Base-by-base conservation (phyloP, 2,888 invertebrate genomes). In the Dicyrtomina minuta region DNA sequence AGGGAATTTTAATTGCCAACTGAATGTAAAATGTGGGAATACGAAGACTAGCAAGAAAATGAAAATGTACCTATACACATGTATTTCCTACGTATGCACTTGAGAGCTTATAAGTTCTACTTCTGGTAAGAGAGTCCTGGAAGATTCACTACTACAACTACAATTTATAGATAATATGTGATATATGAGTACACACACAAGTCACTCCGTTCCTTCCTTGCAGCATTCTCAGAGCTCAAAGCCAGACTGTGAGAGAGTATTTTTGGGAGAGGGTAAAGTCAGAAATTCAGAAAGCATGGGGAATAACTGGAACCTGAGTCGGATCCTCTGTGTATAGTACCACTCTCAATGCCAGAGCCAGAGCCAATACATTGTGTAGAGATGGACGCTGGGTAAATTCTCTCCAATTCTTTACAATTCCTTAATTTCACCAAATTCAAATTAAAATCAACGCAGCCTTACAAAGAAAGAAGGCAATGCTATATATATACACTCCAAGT, bases 1-100 rank as follows among this genome's bases (percentile, higher is more conserved):
- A 72, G 72, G 72, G 72, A 72, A 72, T 72, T 72, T 72, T 72
- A 72, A 72, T 72, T 72, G 70, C 72, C 65, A 72, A 55, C 56
- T 39, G 69, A 66, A 70, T 72, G 62, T 66, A 66, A 70, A 72
- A 67, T 72, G 72, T 72, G 72, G 72, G 72, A 72, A 72, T 65
- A 60, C 51, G 33, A 33, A 33, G 33, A 33, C 33, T 3, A 33
- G 33, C 8, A 33, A 33, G 6, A 55, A 59, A 49, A 62, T 60
- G 64, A 55, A 61, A 33, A 33, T 33, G 33, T 33, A 33, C 33
- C 33, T 33, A 33, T 33, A 33, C 33, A 33, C 33, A 33, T 33
- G 33, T 8, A 33, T 33, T 3, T 33, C 33, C 33, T 33, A 8
- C 8, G 20, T 17, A 20, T 6, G 46, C 3, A 46, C 4, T 46